Evolutionary conservation across 2,888 invertebrate species (phyloP), one percentile per base, ranked within the genome.

Genomic region (Augochlorella aurata): DNA sequence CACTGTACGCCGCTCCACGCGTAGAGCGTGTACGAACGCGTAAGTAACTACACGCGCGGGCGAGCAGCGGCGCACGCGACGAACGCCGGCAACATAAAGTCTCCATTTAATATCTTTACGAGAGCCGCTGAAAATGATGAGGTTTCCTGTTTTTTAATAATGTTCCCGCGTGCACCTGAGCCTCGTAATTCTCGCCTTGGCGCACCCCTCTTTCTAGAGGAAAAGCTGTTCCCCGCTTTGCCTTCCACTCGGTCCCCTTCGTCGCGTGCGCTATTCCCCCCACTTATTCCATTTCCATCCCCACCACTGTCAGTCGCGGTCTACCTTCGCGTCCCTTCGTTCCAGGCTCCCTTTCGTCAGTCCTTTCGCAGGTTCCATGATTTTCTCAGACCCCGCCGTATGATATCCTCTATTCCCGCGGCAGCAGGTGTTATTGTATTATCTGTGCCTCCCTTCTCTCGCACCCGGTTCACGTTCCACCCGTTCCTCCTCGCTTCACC

Each of bases 61-160:
- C 77, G 69, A 81, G 45, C 66, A 73, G 75, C 72, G 79, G 75
- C 82, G 76, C 84, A 82, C 88, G 82, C 79, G 81, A 83, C 76
- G 68, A 79, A 71, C 83, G 65, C 83, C 83, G 85, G 90, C 90
- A 91, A 91, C 91, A 91, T 92, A 93, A 93, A 92, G 92, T 92
- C 91, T 91, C 92, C 92, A 91, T 93, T 92, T 93, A 93, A 93
- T 92, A 92, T 92, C 91, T 92, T 92, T 92, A 92, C 90, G 92
- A 90, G 91, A 85, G 85, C 87, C 88, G 88, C 88, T 83, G 89
- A 93, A 92, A 93, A 92, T 92, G 92, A 93, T 92, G 93, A 92
- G 92, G 92, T 92, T 92, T 91, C 90, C 90, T 91, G 92, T 92
- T 92, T 92, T 88, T 92, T 93, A 93, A 93, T 93, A 93, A 93